Conservation (phyloP, 2,113 vertebrate genomes). For the Ariopsis seemanni region DNA sequence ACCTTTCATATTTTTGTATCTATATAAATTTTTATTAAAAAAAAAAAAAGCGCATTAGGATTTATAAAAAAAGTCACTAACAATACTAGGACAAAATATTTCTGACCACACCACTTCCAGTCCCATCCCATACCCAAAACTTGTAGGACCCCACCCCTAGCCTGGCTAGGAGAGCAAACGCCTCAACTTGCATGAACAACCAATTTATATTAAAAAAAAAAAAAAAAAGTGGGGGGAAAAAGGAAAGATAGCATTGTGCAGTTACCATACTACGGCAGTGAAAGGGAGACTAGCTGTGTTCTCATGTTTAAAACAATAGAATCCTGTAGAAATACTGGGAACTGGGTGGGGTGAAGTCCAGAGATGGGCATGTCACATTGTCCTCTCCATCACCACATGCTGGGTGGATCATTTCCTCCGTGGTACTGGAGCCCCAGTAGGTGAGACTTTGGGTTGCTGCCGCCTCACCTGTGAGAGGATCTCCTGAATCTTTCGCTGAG, state of each 20-base stretch:
- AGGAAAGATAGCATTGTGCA: conserved; percentile 73
- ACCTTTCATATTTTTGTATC: conserved; percentile 62
- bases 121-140: conserved; percentile 71
- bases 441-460: conserved; percentile 78
- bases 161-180: conserved; percentile 79
- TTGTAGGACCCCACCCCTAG: conserved; percentile 68
- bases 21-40: conserved; percentile 75
- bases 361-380: conserved; percentile 73
- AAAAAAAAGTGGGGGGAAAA: conserved; percentile 31
- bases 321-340: conserved; percentile 86
- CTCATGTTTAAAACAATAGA: conserved; percentile 67
- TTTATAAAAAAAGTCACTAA: conserved; percentile 88
- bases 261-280: conserved; percentile 86
- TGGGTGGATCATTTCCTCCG: conserved; percentile 86
- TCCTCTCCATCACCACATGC: conserved; percentile 65
- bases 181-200: conserved; percentile 80
- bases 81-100: conserved; percentile 80
- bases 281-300: conserved; percentile 64
- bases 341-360: conserved; percentile 63
- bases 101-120: conserved; percentile 75
- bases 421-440: conserved; percentile 78
- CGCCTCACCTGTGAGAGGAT: conserved; percentile 96
- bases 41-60: conserved; percentile 83
- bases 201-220: conserved; percentile 66
- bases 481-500: conserved; percentile 99